A percentile compares a stretch with the other conserved stretches of the same genome.
Conservation (phyloP, 2,113 vertebrate species). For the Eurypyga helias region DNA sequence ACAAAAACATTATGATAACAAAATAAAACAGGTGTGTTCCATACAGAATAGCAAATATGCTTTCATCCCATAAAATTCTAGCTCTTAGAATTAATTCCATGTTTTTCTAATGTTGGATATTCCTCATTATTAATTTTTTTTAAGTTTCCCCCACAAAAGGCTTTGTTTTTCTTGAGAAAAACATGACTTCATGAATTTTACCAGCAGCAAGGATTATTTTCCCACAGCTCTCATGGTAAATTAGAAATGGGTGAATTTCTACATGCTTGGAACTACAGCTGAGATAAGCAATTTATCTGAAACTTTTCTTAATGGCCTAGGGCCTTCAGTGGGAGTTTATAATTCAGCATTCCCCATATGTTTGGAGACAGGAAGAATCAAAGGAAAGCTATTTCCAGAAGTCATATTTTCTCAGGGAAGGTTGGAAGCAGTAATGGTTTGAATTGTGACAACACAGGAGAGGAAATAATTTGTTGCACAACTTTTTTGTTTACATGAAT, state of each 20-base stretch:
- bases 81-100: neutral
- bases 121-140: neutral
- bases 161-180: neutral
- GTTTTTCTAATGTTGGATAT: neutral
- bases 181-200: neutral
- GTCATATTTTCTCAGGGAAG: neutral
- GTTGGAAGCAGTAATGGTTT: neutral
- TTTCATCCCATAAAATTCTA: neutral
- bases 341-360: neutral
- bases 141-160: accelerated
- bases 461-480: neutral
- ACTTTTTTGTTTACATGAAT: neutral
- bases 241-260: neutral
- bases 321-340: neutral
- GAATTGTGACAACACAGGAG: neutral
- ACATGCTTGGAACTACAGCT: neutral
- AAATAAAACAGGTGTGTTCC: neutral
- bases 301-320: neutral
- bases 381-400: neutral
- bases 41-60: accelerated
- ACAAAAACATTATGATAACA: neutral
- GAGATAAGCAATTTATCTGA: slow-evolving; percentile 13
- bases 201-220: slow-evolving; percentile 19
- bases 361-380: neutral
- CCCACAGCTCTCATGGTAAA: neutral